Conservation (phyloP, 1,140 invertebrate genomes). For the Asbolus verrucosus region DNA sequence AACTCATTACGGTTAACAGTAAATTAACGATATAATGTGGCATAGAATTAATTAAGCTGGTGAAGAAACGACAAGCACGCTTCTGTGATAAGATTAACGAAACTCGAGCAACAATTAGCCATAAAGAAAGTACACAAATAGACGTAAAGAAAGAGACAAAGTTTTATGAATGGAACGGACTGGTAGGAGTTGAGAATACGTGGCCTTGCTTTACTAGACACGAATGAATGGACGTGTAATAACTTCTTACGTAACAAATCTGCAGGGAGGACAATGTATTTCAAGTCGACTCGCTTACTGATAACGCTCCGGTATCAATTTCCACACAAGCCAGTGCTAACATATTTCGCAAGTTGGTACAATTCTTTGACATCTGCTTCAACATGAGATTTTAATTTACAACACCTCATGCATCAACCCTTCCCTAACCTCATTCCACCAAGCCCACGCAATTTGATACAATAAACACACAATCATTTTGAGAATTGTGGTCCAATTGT, state of each 20-base stretch:
- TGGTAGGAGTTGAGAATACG: conserved; percentile 30
- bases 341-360: too few species aligned
- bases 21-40: too few species aligned
- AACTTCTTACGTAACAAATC: conserved; percentile 36
- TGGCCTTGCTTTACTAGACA: conserved; percentile 40
- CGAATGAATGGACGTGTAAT: conserved; percentile 44
- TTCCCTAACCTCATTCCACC: conserved; percentile 30
- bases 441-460: too few species aligned
- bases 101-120: conserved; percentile 28
- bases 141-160: conserved; percentile 33
- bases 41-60: too few species aligned
- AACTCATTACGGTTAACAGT: too few species aligned
- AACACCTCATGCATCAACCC: background rate
- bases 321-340: too few species aligned
- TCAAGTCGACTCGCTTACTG: conserved; percentile 14
- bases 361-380: conserved; percentile 11
- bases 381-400: conserved; percentile 5
- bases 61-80: too few species aligned
- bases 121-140: too few species aligned
- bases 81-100: too few species aligned
- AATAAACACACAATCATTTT: too few species aligned
- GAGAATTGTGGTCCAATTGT: too few species aligned
- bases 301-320: conserved; percentile 27
- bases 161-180: conserved; percentile 43
- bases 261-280: background rate